Conservation (phyloP, 2,888 invertebrate species). For the Agriopis aurantiaria region DNA sequence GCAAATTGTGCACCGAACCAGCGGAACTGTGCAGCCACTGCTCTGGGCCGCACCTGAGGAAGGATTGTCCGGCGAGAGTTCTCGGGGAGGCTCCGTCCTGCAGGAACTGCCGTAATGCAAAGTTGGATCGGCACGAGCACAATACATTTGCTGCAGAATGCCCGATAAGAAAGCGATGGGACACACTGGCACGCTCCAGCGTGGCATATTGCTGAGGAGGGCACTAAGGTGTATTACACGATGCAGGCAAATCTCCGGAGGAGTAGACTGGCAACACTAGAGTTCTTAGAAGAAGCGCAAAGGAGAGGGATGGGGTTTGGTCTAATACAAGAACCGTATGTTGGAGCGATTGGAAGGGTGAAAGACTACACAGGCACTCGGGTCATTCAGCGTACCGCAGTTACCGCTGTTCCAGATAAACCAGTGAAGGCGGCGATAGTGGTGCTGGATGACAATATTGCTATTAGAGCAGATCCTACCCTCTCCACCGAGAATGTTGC, state of each 20-base stretch:
- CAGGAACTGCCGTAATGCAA: background rate
- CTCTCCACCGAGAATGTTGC: too few relatives aligned
- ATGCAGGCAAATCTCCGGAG: constrained; percentile 5
- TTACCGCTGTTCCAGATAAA: background rate
- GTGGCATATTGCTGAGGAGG: background rate
- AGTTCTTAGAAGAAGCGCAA: background rate
- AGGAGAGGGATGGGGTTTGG: background rate
- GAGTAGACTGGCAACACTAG: constrained; percentile 3
- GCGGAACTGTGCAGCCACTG: background rate
- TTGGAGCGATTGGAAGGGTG: too few relatives aligned
- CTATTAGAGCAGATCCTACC: too few relatives aligned
- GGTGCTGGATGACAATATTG: constrained; percentile 7
- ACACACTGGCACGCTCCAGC: too few relatives aligned
- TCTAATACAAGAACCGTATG: constrained; percentile 18
- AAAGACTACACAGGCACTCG: background rate
- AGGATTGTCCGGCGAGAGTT: constrained; percentile 2
- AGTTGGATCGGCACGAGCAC: too few relatives aligned
- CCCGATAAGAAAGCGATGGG: too few relatives aligned
- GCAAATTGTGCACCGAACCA: background rate
- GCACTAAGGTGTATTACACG: too few relatives aligned
- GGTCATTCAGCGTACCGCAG: background rate
- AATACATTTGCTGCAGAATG: too few relatives aligned
- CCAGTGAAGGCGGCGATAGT: constrained; percentile 14
- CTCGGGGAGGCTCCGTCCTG: too few relatives aligned
- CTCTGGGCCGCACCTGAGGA: background rate